Evolutionary conservation across 2,113 vertebrate species (phyloP).

Genomic region (Rutilus rutilus): DNA sequence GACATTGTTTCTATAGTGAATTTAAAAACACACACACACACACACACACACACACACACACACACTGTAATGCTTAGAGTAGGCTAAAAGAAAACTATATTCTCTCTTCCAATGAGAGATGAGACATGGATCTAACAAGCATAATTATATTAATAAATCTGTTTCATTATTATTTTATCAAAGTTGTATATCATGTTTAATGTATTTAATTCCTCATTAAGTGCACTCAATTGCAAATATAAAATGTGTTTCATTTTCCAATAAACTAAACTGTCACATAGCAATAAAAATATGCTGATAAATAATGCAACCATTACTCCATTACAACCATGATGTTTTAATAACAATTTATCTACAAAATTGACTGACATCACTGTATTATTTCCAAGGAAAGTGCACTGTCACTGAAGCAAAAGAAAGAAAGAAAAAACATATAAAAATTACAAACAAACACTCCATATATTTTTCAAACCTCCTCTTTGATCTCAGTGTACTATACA

Average conservation of each 20-base stretch:
- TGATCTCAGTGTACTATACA: conserved; percentile 84
- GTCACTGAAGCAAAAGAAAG: conserved; percentile 85
- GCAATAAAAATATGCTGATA: conserved; percentile 39
- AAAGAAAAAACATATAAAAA: conserved; percentile 97
- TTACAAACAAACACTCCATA: conserved; percentile 89
- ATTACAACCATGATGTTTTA: conserved; percentile 85
- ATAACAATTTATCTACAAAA: conserved; percentile 99
- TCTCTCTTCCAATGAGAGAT: conserved; percentile 12
- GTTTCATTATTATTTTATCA: conserved; percentile 46
- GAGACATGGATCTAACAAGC: conserved; percentile 8
- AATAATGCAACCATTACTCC: conserved; percentile 47
- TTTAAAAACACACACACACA: neutral
- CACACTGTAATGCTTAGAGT: too few species aligned
- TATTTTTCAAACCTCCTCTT: conserved; percentile 87
- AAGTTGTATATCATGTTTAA: conserved; percentile 34
- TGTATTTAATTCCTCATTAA: conserved; percentile 25
- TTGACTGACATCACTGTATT: conserved; percentile 93
- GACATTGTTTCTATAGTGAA: neutral
- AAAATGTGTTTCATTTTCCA: conserved; percentile 25
- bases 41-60: too few species aligned
- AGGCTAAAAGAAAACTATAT: neutral
- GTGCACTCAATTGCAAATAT: conserved; percentile 38
- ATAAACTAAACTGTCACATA: conserved; percentile 2
- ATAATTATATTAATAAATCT: conserved; percentile 13
- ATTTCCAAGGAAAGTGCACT: conserved; percentile 92